phyloP scores from a whole-genome alignment of 2,113 vertebrate genomes.

The Conger conger region DNA sequence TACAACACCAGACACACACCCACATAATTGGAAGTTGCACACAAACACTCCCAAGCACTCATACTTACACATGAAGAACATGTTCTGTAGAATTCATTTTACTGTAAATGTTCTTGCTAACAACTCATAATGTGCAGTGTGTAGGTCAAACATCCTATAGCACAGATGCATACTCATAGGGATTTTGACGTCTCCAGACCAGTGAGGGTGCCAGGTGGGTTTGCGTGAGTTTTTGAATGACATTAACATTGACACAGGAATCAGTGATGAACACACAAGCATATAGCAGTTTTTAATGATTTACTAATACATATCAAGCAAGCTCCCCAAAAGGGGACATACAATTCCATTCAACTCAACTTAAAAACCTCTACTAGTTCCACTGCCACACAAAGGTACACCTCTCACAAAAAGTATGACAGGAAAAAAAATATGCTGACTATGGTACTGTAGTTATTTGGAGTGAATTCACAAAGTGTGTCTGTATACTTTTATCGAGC shows the following conservation, averaged over 20 bases:
- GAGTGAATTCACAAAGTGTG: too few species aligned
- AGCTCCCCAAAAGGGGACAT: conserved; percentile 65
- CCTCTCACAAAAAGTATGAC: conserved; percentile 54
- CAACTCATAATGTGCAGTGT: neutral
- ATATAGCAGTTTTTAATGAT: conserved; percentile 74
- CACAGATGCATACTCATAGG: neutral
- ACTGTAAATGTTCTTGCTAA: neutral
- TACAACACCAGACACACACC: too few species aligned
- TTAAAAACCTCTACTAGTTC: conserved; percentile 41
- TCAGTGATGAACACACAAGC: conserved; percentile 63
- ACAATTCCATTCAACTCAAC: conserved; percentile 67
- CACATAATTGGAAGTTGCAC: too few species aligned
- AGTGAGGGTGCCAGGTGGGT: conserved; percentile 31
- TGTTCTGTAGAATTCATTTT: neutral
- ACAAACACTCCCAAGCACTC: conserved; percentile 23
- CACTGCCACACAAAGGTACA: conserved; percentile 31
- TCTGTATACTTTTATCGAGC: conserved; percentile 19
- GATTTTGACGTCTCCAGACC: neutral
- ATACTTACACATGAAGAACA: neutral
- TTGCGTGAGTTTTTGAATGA: conserved; percentile 61
- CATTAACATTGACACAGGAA: conserved; percentile 62
- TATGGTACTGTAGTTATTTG: neutral
- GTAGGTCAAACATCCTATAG: neutral
- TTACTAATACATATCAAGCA: conserved; percentile 73
- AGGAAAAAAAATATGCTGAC: conserved; percentile 35